Base-by-base conservation (phyloP, 1,140 invertebrate genomes). In the Planococcus citri region DNA sequence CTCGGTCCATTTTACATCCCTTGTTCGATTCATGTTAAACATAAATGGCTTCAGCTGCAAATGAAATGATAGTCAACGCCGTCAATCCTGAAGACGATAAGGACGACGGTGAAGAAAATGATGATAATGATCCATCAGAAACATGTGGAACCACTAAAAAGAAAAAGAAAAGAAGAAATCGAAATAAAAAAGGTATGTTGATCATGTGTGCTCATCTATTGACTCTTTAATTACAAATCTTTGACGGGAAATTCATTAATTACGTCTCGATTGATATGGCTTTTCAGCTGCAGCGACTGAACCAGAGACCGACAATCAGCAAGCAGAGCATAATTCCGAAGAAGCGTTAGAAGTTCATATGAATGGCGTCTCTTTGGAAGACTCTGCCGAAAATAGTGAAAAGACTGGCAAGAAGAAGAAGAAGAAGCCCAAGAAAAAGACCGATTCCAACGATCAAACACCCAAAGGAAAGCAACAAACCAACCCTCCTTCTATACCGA, bases 401-500 rank as follows among this genome's bases (percentile, higher is more conserved):
- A 74, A 68, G 33, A 68, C 38, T 25, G 74, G 73, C 74, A 78
- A 76, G 71, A 76, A 74, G 71, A 72, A 68, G 69, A 79, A 77
- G 71, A 77, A 76, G 73, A 78, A 75, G 73, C 78, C 75, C 70
- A 82, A 84, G 76, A 80, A 76, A 29, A 77, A 41, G 69, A 60
- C 20, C n/a, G 60, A 29, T 14, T 10, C 27, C 3, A 27, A 51
- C 29, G 78, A 75, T 33, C 12, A 51, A 51, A 17, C 41, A 51
- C 12, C 41, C n/a, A 51, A 51, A 29, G 74, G 75, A 38, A 81
- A 81, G 60, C 79, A 81, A 41, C 90, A 94, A 79, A 93, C 91
- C 12, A 83, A 87, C 78, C 93, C 94, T 20, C 93, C 95, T 12
- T 84, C 88, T 20, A 85, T 97, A 74, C 88, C 95, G 0, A 89